Percentiles rank a stretch among this genome's conserved stretches.
Conservation (phyloP, 2,888 invertebrate genomes). For the Lacanobia oleracea region DNA sequence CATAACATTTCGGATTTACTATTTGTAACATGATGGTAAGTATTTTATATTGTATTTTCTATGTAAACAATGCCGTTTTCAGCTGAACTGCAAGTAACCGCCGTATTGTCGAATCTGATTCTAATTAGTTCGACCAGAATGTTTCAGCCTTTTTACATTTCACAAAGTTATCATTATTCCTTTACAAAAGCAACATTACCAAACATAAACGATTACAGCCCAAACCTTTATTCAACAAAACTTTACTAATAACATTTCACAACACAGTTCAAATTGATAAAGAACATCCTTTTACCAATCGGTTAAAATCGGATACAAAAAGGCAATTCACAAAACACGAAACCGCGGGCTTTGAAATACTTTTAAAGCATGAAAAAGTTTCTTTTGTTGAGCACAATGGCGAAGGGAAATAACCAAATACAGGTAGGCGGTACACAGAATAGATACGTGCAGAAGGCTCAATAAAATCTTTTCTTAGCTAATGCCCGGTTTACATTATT, state of each 20-base stretch:
- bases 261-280: constrained; percentile 34
- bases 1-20: neutral
- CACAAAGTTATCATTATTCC: neutral
- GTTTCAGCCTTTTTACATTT: neutral
- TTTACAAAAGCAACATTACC: constrained; percentile 1
- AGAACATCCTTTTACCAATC: constrained; percentile 43
- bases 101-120: neutral
- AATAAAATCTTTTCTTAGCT: neutral
- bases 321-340: constrained; percentile 40
- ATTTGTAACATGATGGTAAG: neutral
- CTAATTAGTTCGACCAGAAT: neutral
- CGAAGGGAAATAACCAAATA: constrained; percentile 35
- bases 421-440: constrained; percentile 2
- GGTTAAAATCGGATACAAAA: constrained; percentile 49
- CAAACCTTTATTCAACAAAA: constrained; percentile 15
- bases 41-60: no score
- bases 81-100: neutral
- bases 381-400: constrained; percentile 47
- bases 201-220: constrained; percentile 18
- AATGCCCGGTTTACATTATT: no score
- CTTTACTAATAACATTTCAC: constrained; percentile 35
- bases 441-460: constrained; percentile 13
- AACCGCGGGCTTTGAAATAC: constrained; percentile 47
- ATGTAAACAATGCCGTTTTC: neutral
- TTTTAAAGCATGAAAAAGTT: constrained; percentile 50